Conservation (phyloP, 2,888 invertebrate genomes). For the Aspidiotus destructor region DNA sequence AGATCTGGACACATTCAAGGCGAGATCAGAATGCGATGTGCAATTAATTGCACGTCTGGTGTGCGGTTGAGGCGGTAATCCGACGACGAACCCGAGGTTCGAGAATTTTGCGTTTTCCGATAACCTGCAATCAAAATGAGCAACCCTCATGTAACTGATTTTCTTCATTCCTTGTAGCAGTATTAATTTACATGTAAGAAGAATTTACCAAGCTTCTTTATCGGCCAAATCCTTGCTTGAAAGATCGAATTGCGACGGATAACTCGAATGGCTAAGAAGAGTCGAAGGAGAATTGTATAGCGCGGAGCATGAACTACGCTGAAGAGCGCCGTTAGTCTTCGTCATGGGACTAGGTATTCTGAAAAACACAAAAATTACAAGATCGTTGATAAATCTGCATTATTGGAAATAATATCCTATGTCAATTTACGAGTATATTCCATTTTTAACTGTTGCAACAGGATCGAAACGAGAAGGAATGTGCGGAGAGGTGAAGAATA, state of each 20-base stretch:
- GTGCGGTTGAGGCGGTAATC: constrained; percentile 30
- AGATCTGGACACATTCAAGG: constrained; percentile 23
- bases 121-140: constrained; percentile 11
- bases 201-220: constrained; percentile 35
- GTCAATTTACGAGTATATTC: too few species aligned
- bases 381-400: background rate
- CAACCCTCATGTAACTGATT: background rate
- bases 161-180: too few species aligned
- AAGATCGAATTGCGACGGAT: constrained; percentile 23
- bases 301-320: constrained; percentile 34
- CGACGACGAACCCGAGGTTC: constrained; percentile 10
- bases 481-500: too few species aligned
- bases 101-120: constrained; percentile 14
- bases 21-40: constrained; percentile 26
- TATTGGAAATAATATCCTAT: too few species aligned
- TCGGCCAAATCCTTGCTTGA: constrained; percentile 33
- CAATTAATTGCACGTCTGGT: constrained; percentile 13
- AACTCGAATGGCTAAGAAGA: constrained; percentile 34
- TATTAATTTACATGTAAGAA: too few species aligned
- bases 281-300: constrained; percentile 36
- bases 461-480: too few species aligned
- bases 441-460: too few species aligned
- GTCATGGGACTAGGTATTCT: constrained; percentile 31
- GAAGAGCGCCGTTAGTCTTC: constrained; percentile 21
- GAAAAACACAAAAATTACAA: background rate